Evolutionary conservation across 2,888 invertebrate species (phyloP).

Genomic region (Agrotis puta): DNA sequence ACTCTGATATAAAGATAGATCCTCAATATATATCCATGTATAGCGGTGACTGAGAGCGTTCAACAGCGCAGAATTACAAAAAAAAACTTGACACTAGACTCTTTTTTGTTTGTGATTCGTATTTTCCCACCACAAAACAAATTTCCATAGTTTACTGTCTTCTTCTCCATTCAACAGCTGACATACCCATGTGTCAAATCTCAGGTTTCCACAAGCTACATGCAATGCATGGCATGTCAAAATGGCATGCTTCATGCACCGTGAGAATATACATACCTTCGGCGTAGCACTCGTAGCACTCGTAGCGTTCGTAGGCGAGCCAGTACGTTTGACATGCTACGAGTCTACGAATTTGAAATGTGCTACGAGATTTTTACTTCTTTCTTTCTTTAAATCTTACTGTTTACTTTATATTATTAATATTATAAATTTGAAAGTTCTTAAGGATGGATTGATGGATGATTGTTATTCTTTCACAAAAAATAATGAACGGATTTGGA

Average conservation of each 20-base stretch:
- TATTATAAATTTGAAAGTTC: too few species aligned
- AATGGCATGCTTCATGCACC: constrained; percentile 1
- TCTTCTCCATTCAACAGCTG: constrained; percentile 5
- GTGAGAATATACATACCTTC: constrained; percentile 12
- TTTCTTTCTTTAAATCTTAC: background rate
- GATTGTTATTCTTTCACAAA: too few species aligned
- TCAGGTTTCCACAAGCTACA: background rate
- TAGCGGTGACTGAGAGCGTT: too few species aligned
- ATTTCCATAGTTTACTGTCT: background rate
- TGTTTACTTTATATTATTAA: too few species aligned
- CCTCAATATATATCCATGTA: too few species aligned
- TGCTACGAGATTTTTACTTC: constrained; percentile 13
- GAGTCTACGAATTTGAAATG: constrained; percentile 20
- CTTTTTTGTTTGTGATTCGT: background rate
- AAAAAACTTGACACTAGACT: too few species aligned
- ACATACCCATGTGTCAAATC: background rate
- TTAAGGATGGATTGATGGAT: too few species aligned
- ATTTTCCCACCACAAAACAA: background rate
- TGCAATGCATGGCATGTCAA: constrained; percentile 3
- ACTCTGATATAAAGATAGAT: too few species aligned
- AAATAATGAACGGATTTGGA: too few species aligned
- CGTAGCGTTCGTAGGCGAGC: constrained; percentile 26
- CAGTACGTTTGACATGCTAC: constrained; percentile 4
- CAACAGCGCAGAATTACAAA: too few species aligned
- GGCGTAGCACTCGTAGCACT: constrained; percentile 38